phyloP scores from a whole-genome alignment of 2,888 invertebrate species.

The Pogonocherus hispidulus region DNA sequence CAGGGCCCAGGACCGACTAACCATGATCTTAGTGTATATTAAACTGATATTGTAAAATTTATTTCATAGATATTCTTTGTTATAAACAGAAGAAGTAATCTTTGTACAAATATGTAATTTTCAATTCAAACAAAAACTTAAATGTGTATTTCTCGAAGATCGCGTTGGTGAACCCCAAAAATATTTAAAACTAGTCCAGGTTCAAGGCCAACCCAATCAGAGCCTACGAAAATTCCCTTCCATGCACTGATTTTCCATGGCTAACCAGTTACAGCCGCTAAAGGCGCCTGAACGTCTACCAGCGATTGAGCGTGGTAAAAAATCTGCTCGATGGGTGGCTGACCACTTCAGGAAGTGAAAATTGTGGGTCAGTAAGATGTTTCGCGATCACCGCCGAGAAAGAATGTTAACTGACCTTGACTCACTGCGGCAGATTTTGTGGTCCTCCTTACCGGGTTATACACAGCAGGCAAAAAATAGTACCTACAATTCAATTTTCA shows the following conservation, averaged over 20 bases:
- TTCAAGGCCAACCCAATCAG: no score
- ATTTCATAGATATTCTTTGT: no score
- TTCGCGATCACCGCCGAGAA: slow-evolving; percentile 55
- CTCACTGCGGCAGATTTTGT: slow-evolving; percentile 47
- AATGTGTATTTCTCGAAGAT: no score
- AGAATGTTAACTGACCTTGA: slow-evolving; percentile 64
- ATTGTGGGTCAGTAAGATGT: slow-evolving; percentile 63
- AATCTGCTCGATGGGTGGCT: slow-evolving; percentile 41
- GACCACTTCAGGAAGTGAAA: slow-evolving; percentile 59
- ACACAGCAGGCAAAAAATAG: not conserved
- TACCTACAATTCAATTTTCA: no score
- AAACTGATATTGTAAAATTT: no score
- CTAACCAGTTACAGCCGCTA: not conserved
- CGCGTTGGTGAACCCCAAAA: no score
- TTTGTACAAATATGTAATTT: no score
- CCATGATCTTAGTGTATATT: no score
- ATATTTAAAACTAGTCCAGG: no score
- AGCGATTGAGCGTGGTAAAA: slow-evolving; percentile 22
- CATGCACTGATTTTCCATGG: not conserved
- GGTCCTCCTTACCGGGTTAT: slow-evolving; percentile 25
- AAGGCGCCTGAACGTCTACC: slow-evolving; percentile 31
- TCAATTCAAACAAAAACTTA: no score
- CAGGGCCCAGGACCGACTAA: no score
- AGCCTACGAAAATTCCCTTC: not conserved
- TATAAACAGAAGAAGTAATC: no score